Percentiles rank a stretch among this genome's conserved stretches.
Conservation (phyloP, 2,113 vertebrate species). For the Dryoscopus gambensis region DNA sequence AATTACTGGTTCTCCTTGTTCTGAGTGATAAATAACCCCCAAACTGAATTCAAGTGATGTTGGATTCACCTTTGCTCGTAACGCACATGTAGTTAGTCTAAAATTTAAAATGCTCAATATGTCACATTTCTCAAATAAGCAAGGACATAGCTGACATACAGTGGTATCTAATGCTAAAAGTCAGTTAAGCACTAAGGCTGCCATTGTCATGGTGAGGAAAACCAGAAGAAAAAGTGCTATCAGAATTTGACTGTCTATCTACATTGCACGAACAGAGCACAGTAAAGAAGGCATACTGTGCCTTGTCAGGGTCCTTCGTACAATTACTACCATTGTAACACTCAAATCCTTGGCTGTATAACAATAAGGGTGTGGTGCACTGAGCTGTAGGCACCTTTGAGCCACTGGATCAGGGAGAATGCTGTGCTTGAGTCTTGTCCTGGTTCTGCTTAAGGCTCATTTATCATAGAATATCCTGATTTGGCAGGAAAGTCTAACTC, state of each 20-base stretch:
- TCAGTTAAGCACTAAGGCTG: neutral
- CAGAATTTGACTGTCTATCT: neutral
- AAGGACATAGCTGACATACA: neutral
- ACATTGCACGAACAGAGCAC: neutral
- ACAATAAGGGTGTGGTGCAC: neutral
- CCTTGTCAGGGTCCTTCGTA: neutral
- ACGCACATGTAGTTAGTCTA: neutral
- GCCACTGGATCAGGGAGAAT: neutral
- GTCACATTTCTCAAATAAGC: neutral
- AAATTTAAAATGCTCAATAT: neutral
- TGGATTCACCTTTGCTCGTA: neutral
- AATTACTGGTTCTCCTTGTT: neutral
- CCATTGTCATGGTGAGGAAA: neutral
- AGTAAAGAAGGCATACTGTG: neutral
- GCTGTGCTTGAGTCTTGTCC: neutral
- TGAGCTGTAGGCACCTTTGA: neutral
- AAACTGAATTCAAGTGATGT: neutral
- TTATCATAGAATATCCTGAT: neutral
- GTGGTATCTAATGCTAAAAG: neutral
- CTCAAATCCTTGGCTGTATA: neutral
- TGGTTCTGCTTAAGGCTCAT: neutral
- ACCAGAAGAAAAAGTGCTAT: neutral
- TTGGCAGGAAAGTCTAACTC: neutral
- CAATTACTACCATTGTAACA: neutral
- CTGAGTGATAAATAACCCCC: neutral